Percentiles rank a stretch among this genome's conserved stretches.
These are phyloP conservation scores for Gryllus longicercus DNA, from an alignment of 2,888 invertebrate species.

Conservation along the genomic window DNA sequence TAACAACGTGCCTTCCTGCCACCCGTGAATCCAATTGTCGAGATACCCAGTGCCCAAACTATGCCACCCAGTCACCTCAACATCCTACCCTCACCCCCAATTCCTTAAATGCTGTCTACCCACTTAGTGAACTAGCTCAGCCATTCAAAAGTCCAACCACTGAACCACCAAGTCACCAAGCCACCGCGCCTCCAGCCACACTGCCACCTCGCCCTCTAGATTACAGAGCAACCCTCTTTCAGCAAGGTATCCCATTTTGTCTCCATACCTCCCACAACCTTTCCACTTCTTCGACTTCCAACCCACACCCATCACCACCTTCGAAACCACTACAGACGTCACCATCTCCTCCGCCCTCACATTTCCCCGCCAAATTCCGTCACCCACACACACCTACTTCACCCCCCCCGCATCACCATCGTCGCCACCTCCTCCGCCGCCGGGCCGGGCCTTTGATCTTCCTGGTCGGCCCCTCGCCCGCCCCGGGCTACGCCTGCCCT, in stretches of 20 bases:
- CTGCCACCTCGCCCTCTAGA: not conserved
- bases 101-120: too few species aligned
- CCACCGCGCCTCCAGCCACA: too few species aligned
- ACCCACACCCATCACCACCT: not conserved
- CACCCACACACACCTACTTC: not conserved
- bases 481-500: not conserved
- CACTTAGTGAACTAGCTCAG: too few species aligned
- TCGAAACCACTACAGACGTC: not conserved
- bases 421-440: not conserved
- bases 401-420: not conserved
- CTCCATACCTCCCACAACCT: not conserved
- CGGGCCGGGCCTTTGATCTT: slow-evolving; percentile 2
- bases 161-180: too few species aligned
- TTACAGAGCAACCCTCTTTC: not conserved
- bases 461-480: not conserved
- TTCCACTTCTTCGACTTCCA: not conserved
- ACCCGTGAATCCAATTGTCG: too few species aligned
- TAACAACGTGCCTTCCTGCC: too few species aligned
- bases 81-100: too few species aligned
- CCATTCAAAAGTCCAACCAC: too few species aligned
- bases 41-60: too few species aligned
- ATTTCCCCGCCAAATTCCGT: not conserved
- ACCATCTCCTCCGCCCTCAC: not conserved
- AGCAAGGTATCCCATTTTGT: not conserved
- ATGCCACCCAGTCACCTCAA: too few species aligned